phyloP scores from a whole-genome alignment of 2,888 invertebrate genomes.

The Xanthorhoe spadicearia region DNA sequence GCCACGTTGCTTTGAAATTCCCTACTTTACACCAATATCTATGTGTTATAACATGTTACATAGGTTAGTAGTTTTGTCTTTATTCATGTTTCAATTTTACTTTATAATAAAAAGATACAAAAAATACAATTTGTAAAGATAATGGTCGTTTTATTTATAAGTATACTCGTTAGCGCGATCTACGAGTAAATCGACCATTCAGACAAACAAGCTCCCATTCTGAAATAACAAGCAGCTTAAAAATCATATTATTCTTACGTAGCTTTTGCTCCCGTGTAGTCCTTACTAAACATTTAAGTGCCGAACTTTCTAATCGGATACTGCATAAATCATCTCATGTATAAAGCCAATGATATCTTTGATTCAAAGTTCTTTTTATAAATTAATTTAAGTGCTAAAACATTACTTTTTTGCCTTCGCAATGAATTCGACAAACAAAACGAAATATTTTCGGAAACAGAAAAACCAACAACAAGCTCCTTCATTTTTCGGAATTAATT shows the following conservation, averaged over 20 bases:
- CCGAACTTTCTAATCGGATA: too few relatives aligned
- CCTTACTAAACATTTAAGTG: too few relatives aligned
- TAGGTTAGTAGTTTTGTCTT: too few relatives aligned
- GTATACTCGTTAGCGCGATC: not conserved
- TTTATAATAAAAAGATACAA: not conserved
- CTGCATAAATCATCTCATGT: too few relatives aligned
- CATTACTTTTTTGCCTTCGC: not conserved
- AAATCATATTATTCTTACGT: not conserved
- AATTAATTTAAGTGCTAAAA: not conserved
- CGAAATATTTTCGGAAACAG: not conserved
- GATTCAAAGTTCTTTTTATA: too few relatives aligned
- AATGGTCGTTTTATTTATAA: not conserved
- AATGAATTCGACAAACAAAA: not conserved
- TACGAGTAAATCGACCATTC: not conserved
- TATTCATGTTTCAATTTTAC: too few relatives aligned
- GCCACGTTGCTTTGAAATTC: not conserved
- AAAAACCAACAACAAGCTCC: slow-evolving; percentile 17
- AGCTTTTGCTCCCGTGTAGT: too few relatives aligned
- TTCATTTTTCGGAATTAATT: slow-evolving; percentile 46
- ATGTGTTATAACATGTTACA: not conserved
- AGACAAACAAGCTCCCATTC: not conserved
- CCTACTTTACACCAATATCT: not conserved
- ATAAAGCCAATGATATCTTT: too few relatives aligned
- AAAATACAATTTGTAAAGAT: not conserved
- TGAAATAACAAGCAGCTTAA: not conserved